These are phyloP conservation scores for Microplitis manilae DNA, from an alignment of 2,888 invertebrate genomes.

Conservation along the genomic window DNA sequence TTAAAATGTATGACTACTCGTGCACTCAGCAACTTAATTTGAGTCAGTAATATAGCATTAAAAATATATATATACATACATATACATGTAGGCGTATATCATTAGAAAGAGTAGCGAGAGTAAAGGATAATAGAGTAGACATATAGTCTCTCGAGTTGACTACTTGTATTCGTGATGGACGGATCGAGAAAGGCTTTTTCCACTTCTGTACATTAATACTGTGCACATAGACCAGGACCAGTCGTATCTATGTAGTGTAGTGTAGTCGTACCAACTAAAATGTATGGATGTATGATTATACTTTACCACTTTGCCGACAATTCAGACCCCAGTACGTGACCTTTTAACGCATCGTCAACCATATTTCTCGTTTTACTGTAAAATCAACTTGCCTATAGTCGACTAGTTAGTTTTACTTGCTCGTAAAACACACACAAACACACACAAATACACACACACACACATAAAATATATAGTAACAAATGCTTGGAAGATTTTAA, in stretches of 20 bases:
- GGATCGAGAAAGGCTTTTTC: constrained; percentile 21
- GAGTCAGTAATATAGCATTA: too few species aligned
- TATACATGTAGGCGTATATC: neutral
- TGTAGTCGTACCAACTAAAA: neutral
- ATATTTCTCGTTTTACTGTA: constrained; percentile 13
- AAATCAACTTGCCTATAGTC: constrained; percentile 8
- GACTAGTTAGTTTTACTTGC: constrained; percentile 9
- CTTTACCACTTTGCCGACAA: constrained; percentile 13
- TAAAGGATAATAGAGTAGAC: neutral
- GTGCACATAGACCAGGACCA: neutral
- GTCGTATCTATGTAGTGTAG: neutral
- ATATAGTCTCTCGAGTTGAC: neutral
- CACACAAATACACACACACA: neutral
- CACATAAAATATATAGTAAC: neutral
- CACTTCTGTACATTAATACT: neutral
- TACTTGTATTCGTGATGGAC: neutral
- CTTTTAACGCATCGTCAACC: constrained; percentile 23
- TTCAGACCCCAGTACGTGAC: constrained; percentile 13
- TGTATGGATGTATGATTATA: constrained; percentile 14
- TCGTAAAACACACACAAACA: neutral
- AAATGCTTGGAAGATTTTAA: constrained; percentile 13
- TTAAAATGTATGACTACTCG: too few species aligned
- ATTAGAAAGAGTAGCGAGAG: neutral
- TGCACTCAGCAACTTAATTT: too few species aligned
- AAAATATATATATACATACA: neutral